Evolutionary conservation across 2,113 vertebrate species (phyloP), one percentile per base, ranked within the genome.

Genomic region (Podilymbus podiceps): DNA sequence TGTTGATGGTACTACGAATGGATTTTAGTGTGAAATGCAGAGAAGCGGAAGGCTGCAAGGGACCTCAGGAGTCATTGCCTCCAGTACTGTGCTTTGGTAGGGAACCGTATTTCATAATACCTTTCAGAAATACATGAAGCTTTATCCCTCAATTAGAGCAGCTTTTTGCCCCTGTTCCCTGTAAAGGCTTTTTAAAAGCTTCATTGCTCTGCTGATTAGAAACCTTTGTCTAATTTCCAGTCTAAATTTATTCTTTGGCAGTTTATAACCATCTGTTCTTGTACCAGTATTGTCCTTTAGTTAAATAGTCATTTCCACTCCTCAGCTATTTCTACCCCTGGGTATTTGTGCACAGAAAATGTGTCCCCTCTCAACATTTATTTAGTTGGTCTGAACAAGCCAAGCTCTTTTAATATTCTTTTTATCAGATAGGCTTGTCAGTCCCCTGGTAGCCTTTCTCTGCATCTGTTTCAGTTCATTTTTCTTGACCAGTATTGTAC

Each of bases 211-310:
- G 55, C 49, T 95, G 85, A 96, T 95, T 91, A 94, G 95, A 96
- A 95, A 91, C 91, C 92, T 96, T 96, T 91, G 93, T 96, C 95
- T 96, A 93, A 95, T 96, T 97, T 96, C 42, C 72, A 93, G 63
- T 68, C 93, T 96, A 93, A 97, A 97, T 97, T 96, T 97, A 96
- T 96, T 96, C 89, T 94, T 93, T 85, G 75, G 71, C 89, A 91
- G 85, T 96, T 95, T 85, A 83, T 96, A 96, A 89, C 91, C 95
- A 97, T 97, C 95, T 97, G 95, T 96, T 96, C 96, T 91, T 94
- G 63, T 90, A 96, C 78, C 38, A 90, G 85, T 76, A 90, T 94
- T 90, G 94, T 96, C 91, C 88, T 96, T 96, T 88, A 94, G 89
- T 96, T 96, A 95, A 95, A 94, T 50, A 96, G 93, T 69, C 5